Conservation (phyloP, 2,113 vertebrate species). For the Loxodonta africana region DNA sequence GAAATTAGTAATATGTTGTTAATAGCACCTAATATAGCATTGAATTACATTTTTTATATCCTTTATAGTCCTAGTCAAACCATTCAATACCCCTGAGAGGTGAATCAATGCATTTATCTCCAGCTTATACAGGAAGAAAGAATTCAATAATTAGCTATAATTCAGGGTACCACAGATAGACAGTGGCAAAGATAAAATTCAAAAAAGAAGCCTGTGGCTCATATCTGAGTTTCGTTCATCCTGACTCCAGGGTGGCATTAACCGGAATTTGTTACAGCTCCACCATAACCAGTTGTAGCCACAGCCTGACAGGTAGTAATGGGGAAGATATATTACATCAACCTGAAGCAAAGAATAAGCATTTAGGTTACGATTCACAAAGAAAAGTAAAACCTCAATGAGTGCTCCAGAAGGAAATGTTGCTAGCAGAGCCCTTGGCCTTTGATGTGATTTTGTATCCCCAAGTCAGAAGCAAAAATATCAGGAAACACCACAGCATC, state of each 20-base stretch:
- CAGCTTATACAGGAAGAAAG: not conserved
- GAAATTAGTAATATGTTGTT: conserved; percentile 57
- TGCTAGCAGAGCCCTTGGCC: not conserved
- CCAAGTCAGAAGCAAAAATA: not conserved
- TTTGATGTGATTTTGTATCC: not conserved
- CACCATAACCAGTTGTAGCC: not conserved
- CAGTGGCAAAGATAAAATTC: conserved; percentile 8
- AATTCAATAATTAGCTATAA: conserved; percentile 60
- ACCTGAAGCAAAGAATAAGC: conserved; percentile 23
- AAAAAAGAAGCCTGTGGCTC: not conserved
- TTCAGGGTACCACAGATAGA: conserved; percentile 37
- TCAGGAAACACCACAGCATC: not conserved
- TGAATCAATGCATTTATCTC: conserved; percentile 52
- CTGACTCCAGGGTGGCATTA: conserved; percentile 22
- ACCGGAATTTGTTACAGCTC: not conserved
- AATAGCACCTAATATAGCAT: conserved; percentile 32
- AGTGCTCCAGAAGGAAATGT: not conserved
- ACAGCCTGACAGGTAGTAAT: not conserved
- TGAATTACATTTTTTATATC: conserved; percentile 60
- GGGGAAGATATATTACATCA: conserved; percentile 28
- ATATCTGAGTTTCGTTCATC: not conserved
- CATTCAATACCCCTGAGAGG: conserved; percentile 42
- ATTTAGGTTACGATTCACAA: conserved; percentile 7
- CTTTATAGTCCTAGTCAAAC: conserved; percentile 31
- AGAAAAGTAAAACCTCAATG: not conserved